phyloP scores from a whole-genome alignment of 1,140 invertebrate species.

The Cydia strobilella region DNA sequence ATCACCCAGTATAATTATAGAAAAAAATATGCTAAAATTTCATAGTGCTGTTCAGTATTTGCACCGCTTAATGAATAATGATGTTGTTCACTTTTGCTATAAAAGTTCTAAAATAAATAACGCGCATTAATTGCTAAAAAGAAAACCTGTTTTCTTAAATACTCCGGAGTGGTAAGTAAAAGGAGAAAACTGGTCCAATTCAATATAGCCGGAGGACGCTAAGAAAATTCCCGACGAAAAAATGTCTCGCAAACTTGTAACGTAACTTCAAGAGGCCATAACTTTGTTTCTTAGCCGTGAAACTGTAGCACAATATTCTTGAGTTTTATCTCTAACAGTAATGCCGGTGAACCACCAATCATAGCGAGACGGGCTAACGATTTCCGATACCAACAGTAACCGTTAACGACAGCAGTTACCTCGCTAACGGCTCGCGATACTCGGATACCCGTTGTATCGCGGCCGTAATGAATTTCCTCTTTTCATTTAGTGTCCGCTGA shows the following conservation, averaged over 20 bases:
- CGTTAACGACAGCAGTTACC: slow-evolving; percentile 49
- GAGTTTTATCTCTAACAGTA: slow-evolving; percentile 43
- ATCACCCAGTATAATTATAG: too few relatives aligned
- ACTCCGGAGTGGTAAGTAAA: slow-evolving; percentile 23
- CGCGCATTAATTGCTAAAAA: background rate
- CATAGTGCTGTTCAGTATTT: background rate
- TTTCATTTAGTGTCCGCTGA: slow-evolving; percentile 46
- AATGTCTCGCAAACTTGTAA: slow-evolving; percentile 33
- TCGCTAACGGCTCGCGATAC: slow-evolving; percentile 46
- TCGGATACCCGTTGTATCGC: slow-evolving; percentile 39
- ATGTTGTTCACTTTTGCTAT: background rate
- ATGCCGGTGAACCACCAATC: slow-evolving; percentile 49
- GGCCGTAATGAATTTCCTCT: slow-evolving; percentile 51
- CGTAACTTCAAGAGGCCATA: slow-evolving; percentile 36
- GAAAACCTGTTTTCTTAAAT: slow-evolving; percentile 23
- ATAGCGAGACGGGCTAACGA: slow-evolving; percentile 52
- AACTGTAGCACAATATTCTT: slow-evolving; percentile 33
- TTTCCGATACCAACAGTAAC: slow-evolving; percentile 50
- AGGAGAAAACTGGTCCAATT: slow-evolving; percentile 15
- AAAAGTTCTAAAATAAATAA: background rate
- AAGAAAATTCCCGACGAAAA: slow-evolving; percentile 30
- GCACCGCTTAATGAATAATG: background rate
- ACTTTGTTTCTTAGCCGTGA: slow-evolving; percentile 43
- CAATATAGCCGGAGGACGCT: slow-evolving; percentile 19
- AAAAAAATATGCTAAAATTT: background rate